Base-by-base conservation (phyloP, 2,113 vertebrate species). In the Hyaena hyaena region DNA sequence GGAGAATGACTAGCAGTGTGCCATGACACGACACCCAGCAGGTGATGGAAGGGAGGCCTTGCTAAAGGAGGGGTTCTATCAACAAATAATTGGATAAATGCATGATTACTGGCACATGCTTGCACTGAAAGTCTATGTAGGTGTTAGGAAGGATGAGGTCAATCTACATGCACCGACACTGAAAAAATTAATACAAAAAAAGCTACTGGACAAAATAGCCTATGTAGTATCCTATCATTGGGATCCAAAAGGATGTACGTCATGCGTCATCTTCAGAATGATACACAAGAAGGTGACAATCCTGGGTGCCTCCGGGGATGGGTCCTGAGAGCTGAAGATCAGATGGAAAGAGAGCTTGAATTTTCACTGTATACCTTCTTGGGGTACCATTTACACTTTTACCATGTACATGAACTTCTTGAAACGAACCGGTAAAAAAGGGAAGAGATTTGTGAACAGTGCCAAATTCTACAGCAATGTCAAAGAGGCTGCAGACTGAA, bases 101-200 rank as follows among this genome's bases (percentile, higher is more conserved):
- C 15, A 88, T 71, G 69, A 71, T 63, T 83, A 79, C 7, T 87
- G 50, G 53, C 77, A 45, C 28, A 66, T 53, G 23, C 74, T 73
- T 21, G 66, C 26, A 33, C 19, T 71, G 39, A 9, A 90, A 84
- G 43, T 48, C 71, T 79, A 45, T 35, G 63, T 16, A 93, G 84
- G 73, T 96, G 65, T 84, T 94, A n/a, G 63, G 79, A 96, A 84
- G 65, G 48, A 87, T 92, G 86, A 63, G 10, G 31, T 88, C 65
- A 55, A 26, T 66, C 73, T 68, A 33, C 35, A 86, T 33, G 17
- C 66, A 76, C 14, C 3, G 69, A 90, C 79, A 43, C 2, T 76
- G 39, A 43, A 63, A 65, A 88, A 77, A 43, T 92, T 82, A 48
- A 66, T 28, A 85, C 55, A 65, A 35, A 74, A 79, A 82, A 53